Evolutionary conservation across 2,888 invertebrate genomes (phyloP), one percentile per base, ranked within the genome.

Genomic region (Apodemia mormo): DNA sequence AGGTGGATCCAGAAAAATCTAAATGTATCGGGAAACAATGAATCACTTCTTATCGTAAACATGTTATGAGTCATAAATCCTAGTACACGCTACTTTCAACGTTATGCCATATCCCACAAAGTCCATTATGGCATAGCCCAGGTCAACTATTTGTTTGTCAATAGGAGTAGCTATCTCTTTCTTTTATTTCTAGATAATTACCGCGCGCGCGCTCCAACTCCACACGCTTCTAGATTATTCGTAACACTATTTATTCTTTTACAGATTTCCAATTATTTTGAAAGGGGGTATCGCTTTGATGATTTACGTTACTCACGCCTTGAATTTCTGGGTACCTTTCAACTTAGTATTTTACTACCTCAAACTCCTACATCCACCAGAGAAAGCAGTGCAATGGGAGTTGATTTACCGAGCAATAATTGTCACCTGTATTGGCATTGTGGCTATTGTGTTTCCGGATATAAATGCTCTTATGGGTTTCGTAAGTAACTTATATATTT

Each of bases 301-400:
- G 91, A 83, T 92, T 7, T 88, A 83, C 70, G 77, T 88, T 0
- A 91, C 91, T 0, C 88, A 89, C 54, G 88, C 86, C 0, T 65
- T 92, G 0, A 92, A 91, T 69, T 92, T 85, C 73, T 92, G 84
- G 84, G 85, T 85, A 2, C 90, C 91, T 0, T 92, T 92, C 75
- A 82, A 86, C 56, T 74, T 88, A 0, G 76, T 78, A 30, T 91
- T 85, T 74, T 81, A 82, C 72, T 92, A 91, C 67, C 65, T 91
- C 3, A 81, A 82, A 68, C 71, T 70, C 0, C 65, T 22, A 0
- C 78, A 82, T 64, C 64, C 74, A 0, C 73, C 73, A 0, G 65
- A 79, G 0, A 79, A 73, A 0, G 8, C 68, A 0, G 9, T 80
- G 0, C 71, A 70, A 40, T 82, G 81, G 83, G 91, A 92, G 69